Base-by-base conservation (phyloP, 2,113 vertebrate genomes). In the Antechinus flavipes region DNA sequence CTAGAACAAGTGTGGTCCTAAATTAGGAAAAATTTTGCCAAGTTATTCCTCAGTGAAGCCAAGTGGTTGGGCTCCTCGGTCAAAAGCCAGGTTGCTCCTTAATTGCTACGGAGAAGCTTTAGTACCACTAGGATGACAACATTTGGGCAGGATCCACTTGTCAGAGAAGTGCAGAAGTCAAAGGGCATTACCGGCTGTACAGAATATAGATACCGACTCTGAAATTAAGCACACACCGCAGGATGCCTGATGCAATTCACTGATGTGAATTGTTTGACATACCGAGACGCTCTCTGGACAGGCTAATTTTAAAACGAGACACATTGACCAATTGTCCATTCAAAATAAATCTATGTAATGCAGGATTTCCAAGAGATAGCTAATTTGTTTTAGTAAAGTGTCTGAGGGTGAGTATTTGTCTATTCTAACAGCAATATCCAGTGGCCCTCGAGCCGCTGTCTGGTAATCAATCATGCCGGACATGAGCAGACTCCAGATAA, bases 21-120 rank as follows among this genome's bases (percentile, higher is more conserved):
- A 93, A 90, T 93, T 94, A 96, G 89, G 89, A 90, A 91, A 96
- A 96, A 96, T 90, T 97, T 97, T 97, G 94, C 96, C 91, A 97
- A 96, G 96, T 96, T 93, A 35, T 50, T 96, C 93, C 95, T 91
- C 94, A 94, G 90, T 68, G 93, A 96, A 98, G 94, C 91, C 95
- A 61, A 61, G 11, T 90, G 95, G 68, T 95, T 91, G 95, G 93
- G 94, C 91, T 84, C 95, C 95, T 58, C 0, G 27, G 93, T 94
- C 95, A 95, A 92, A 91, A 92, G 52, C 53, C 93, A 97, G 90
- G 90, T 56, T 91, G 84, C 93, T 97, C 96, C 92, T 91, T 98
- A 96, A 98, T 92, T 98, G 95, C 93, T 93, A 55, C 93, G 97
- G 92, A 97, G 61, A 91, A 94, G 90, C 50, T 95, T 42, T 96